Evolutionary conservation across 2,113 vertebrate species (phyloP).

Genomic region (Sebastes schlegelii): DNA sequence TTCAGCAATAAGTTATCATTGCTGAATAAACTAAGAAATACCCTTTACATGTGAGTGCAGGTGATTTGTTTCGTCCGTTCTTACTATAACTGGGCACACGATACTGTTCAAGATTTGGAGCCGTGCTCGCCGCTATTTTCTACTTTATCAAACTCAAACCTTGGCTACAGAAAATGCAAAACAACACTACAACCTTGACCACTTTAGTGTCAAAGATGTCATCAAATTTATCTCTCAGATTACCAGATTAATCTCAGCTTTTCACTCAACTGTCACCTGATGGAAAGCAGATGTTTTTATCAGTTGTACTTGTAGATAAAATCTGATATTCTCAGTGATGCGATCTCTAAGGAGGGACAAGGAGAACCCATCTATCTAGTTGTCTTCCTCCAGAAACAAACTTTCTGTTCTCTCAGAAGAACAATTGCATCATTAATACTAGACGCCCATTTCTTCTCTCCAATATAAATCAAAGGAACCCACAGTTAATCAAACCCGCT

Average conservation of each 20-base stretch:
- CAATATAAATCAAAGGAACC: slow-evolving; percentile 1
- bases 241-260: not conserved
- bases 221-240: not conserved
- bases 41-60: too few relatives aligned
- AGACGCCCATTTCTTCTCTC: not conserved
- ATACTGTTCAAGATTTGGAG: too few relatives aligned
- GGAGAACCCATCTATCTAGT: not conserved
- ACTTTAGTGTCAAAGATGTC: not conserved
- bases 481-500: slow-evolving; percentile 5
- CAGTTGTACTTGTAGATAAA: not conserved
- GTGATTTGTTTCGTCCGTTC: too few relatives aligned
- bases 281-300: not conserved
- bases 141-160: too few relatives aligned
- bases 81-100: too few relatives aligned
- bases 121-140: too few relatives aligned
- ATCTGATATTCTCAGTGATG: not conserved
- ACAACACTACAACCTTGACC: not conserved
- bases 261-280: not conserved
- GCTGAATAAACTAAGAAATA: too few relatives aligned
- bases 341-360: not conserved
- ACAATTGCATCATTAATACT: not conserved
- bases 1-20: too few relatives aligned
- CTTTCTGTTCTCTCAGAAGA: not conserved
- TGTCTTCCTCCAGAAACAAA: slow-evolving; percentile 6
- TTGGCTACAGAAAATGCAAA: not conserved